Evolutionary conservation across 2,113 vertebrate genomes (phyloP), one percentile per base, ranked within the genome.

Genomic region (Corydoras sp.): DNA sequence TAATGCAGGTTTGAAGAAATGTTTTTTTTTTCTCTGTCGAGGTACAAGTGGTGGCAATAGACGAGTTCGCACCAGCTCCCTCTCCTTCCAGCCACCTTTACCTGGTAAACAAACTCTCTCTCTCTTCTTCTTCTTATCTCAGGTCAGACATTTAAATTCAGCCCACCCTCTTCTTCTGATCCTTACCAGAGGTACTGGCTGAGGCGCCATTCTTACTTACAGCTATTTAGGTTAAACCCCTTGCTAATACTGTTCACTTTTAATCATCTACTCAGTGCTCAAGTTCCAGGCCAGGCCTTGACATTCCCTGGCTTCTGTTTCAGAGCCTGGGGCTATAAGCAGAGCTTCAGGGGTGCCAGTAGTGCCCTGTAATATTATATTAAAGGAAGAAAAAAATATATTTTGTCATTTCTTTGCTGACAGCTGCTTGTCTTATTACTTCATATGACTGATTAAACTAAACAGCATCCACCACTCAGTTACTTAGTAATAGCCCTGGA

Each of bases 41-140:
- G 77, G 56, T 9, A 32, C 59, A 43, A 61, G 49, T 31, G 66
- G 66, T 14, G 14, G 62, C 4, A 49, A 32, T 32, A 76, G 71
- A 67, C 75, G 68, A 66, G 43, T 68, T 10, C 73, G 76, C 0
- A 71, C 73, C 4, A 60, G 35, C 13, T 72, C 77, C 3, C 5
- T 76, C 6, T 69, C 63, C 18, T 72, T 74, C 51, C 62, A 68
- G 11, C 71, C 71, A 3, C 35, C 70, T 32, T 10, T 29, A 43
- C 65, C 71, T 65, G 74, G 79, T 81, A 73, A 74, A 32, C 10
- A 62, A 65, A 2, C 48, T 9, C 5, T 50, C 12, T 55, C 10
- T 18, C 43, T 35, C 35, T 35, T 12, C 12, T 6, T 10, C 69
- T 35, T 59, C 48, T 61, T 7, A 5, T 11, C 50, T 54, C 4